These are phyloP conservation scores for Eumacrocentrus americanus DNA, from an alignment of 2,888 invertebrate species.

Conservation along the genomic window DNA sequence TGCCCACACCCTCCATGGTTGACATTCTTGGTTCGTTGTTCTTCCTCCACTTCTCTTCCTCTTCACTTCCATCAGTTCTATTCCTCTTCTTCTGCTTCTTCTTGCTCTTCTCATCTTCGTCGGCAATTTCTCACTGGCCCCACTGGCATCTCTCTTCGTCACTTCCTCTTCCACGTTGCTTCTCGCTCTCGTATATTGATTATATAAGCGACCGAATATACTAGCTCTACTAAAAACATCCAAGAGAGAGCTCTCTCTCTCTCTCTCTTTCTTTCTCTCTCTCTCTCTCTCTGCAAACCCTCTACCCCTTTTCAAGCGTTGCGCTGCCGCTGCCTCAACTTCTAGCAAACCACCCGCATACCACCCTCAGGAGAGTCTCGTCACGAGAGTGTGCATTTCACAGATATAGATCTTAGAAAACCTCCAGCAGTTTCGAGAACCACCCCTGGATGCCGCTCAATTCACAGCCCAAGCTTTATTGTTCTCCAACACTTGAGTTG, in stretches of 20 bases:
- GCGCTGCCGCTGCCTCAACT: constrained; percentile 12
- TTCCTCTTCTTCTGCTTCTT: constrained; percentile 11
- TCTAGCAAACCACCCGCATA: constrained; percentile 7
- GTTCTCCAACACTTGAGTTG: neutral
- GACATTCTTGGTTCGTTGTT: neutral
- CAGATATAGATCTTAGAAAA: constrained; percentile 37
- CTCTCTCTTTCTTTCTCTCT: constrained; percentile 28
- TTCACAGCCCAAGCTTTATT: neutral
- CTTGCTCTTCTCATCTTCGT: too few relatives aligned
- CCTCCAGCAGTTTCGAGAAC: constrained; percentile 22
- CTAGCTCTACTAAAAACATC: constrained; percentile 57
- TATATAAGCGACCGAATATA: constrained; percentile 58
- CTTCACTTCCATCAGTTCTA: constrained; percentile 10
- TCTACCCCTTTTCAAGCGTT: constrained; percentile 16
- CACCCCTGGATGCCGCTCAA: constrained; percentile 1
- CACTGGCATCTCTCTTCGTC: constrained; percentile 32
- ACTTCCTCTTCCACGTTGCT: constrained; percentile 30
- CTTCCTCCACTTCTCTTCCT: constrained; percentile 25
- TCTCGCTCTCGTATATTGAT: constrained; percentile 56
- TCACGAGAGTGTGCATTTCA: constrained; percentile 33
- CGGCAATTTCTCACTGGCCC: constrained; percentile 19
- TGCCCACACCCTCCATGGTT: neutral
- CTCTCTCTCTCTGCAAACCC: constrained; percentile 31
- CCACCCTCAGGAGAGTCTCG: constrained; percentile 21
- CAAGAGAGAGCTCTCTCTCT: constrained; percentile 20